Evolutionary conservation across 2,888 invertebrate species (phyloP).

Genomic region (Chymomyza procnemis): DNA sequence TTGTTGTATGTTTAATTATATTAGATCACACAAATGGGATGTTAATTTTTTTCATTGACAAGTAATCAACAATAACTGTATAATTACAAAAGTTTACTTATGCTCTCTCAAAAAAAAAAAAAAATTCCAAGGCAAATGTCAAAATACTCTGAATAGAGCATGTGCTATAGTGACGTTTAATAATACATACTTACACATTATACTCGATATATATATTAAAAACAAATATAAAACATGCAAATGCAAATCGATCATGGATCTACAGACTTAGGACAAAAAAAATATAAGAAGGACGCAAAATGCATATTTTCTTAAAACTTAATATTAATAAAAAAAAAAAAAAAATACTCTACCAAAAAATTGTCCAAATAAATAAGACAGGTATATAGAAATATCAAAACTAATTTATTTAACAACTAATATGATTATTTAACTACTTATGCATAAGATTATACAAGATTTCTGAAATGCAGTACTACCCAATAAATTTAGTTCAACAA

Average conservation of each 20-base stretch:
- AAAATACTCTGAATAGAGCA: not conserved
- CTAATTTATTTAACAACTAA: slow-evolving; percentile 33
- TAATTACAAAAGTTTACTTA: not conserved
- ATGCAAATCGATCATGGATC: slow-evolving; percentile 59
- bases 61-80: not conserved
- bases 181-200: slow-evolving; percentile 35
- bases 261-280: slow-evolving; percentile 29
- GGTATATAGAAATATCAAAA: slow-evolving; percentile 43
- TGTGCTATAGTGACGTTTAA: slow-evolving; percentile 36
- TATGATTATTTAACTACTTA: slow-evolving; percentile 25
- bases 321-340: slow-evolving; percentile 20
- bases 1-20: slow-evolving; percentile 47
- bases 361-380: slow-evolving; percentile 46
- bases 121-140: not conserved
- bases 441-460: slow-evolving; percentile 65
- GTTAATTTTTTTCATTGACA: not conserved
- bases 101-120: no score
- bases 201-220: slow-evolving; percentile 21
- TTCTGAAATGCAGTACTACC: slow-evolving; percentile 79
- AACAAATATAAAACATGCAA: slow-evolving; percentile 8
- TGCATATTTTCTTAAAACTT: slow-evolving; percentile 48
- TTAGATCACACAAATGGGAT: slow-evolving; percentile 24
- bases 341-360: slow-evolving; percentile 11
- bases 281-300: slow-evolving; percentile 15
- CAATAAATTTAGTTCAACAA: slow-evolving; percentile 81